Base-by-base conservation (phyloP, 2,888 invertebrate genomes). In the Brachynemurus nebulosus region DNA sequence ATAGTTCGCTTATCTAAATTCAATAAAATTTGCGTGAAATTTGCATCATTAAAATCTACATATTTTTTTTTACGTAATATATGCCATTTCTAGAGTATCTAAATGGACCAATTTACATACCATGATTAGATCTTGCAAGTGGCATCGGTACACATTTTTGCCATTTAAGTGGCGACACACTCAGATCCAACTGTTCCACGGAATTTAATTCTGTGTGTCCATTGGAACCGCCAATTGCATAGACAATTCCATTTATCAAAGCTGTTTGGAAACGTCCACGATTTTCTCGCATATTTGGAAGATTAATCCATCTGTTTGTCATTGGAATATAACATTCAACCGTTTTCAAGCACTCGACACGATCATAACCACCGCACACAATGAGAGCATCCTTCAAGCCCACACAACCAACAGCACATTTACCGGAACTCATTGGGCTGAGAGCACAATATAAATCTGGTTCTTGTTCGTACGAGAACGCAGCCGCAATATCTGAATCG, bases 351-450 rank as follows among this genome's bases (percentile, higher is more conserved):
- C 88, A 89, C 60, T 88, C 85, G 34, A 82, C 82, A 51, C 89
- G 72, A 66, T 89, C 86, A 66, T 90, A 89, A 7, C 84, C 83
- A 56, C 81, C 89, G 66, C 85, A 84, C 47, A 83, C 86, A 51
- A 89, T 65, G 38, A 90, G 71, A 40, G 76, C 75, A 37, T 77
- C 77, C 52, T 75, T 71, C 46, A 83, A 65, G 57, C 77, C 76
- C 33, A 78, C 82, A 47, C 81, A 75, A 44, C 88, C 89, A 45
- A 78, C 76, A 41, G 85, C 80, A 65, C 86, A 84, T 50, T 86
- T 73, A 36, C 76, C 74, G 40, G 71, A 71, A 36, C 70, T 70
- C 78, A 80, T 80, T 45, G 71, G 69, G 18, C 76, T 71, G 48
- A 72, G 59, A 16, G 70, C 67, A 52, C 70, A 70, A 57, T 74